Conservation (phyloP, 2,113 vertebrate species). For the Corapipo altera region DNA sequence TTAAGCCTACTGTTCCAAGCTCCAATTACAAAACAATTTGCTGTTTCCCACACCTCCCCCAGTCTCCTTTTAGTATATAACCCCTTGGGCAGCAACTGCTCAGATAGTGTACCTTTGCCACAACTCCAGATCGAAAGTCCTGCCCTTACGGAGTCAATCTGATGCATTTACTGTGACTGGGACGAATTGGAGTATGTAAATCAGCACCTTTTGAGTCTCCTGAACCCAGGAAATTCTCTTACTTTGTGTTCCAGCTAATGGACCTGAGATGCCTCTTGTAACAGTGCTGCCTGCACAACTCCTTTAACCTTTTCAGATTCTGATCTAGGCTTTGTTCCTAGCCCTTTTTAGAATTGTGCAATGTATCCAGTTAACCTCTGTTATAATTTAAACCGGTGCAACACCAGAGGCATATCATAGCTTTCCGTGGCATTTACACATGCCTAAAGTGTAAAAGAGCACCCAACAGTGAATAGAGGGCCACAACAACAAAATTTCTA, state of each 20-base stretch:
- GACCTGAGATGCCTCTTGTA: slow-evolving; percentile 23
- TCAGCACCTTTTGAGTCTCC: slow-evolving; percentile 18
- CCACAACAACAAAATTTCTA: background rate
- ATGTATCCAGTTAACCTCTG: background rate
- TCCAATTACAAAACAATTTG: slow-evolving; percentile 61
- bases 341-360: background rate
- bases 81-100: background rate
- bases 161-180: background rate
- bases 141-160: background rate
- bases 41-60: background rate
- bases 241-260: background rate
- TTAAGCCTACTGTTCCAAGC: slow-evolving; percentile 56
- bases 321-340: slow-evolving; percentile 15
- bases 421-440: slow-evolving; percentile 7
- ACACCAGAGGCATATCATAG: background rate
- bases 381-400: slow-evolving; percentile 6
- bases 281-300: background rate
- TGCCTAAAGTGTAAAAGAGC: slow-evolving; percentile 25
- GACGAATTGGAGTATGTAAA: slow-evolving; percentile 28
- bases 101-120: background rate
- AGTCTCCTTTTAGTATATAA: slow-evolving; percentile 9
- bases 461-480: background rate
- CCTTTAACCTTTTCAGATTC: slow-evolving; percentile 56
- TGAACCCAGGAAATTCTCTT: slow-evolving; percentile 32
- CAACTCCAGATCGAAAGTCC: slow-evolving; percentile 21